Evolutionary conservation across 1,140 invertebrate species (phyloP).

Genomic region (silkworm (Bombyx mori)): DNA sequence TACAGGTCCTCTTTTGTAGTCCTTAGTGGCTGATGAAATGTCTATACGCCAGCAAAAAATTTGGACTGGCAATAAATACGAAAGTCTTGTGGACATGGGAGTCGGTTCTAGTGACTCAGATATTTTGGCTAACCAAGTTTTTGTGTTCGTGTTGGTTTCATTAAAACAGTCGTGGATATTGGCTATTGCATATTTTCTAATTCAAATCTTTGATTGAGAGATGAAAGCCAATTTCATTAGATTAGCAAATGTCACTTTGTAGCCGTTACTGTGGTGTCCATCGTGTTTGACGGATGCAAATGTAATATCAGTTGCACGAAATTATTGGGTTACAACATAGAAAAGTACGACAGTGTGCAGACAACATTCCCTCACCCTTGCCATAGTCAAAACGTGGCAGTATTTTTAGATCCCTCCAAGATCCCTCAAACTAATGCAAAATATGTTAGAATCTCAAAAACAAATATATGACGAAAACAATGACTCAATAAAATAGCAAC

Average conservation of each 20-base stretch:
- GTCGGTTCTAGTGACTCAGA: not conserved
- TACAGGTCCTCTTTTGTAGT: conserved; percentile 18
- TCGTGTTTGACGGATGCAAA: no score
- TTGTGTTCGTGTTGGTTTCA: no score
- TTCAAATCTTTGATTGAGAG: no score
- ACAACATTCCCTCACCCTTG: conserved; percentile 34
- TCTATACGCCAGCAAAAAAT: conserved; percentile 15
- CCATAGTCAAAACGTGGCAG: conserved; percentile 21
- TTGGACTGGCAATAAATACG: conserved; percentile 9
- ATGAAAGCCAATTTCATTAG: no score
- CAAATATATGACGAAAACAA: conserved; percentile 9
- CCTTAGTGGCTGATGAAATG: conserved; percentile 32
- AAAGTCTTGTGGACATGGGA: conserved; percentile 30
- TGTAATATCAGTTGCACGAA: no score
- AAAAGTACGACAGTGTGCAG: conserved; percentile 13
- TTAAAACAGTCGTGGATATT: no score
- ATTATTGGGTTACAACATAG: conserved; percentile 12
- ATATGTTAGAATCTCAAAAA: conserved; percentile 29
- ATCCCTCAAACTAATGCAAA: conserved; percentile 38
- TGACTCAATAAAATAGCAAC: conserved; percentile 2
- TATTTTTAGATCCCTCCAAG: conserved; percentile 45
- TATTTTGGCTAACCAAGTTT: no score
- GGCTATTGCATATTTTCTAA: no score
- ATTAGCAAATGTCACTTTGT: no score
- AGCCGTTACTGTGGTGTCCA: no score